Base-by-base conservation (phyloP, 2,113 vertebrate genomes). In the Epinephelus lanceolatus region DNA sequence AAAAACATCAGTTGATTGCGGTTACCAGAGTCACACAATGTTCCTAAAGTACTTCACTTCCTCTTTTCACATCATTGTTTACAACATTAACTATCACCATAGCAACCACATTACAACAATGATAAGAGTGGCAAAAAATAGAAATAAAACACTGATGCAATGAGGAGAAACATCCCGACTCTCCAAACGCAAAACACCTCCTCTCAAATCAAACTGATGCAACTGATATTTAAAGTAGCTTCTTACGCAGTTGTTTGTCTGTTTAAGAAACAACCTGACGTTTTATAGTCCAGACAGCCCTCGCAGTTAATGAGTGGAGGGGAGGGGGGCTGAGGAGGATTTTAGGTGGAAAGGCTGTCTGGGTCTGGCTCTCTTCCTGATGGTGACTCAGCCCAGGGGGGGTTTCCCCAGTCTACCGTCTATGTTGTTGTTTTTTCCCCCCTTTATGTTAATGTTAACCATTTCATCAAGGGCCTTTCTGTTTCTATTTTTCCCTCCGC, bases 331-430 rank as follows among this genome's bases (percentile, higher is more conserved):
- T 45, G 55, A 12, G 30, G 37, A 40, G 62, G 59, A 17, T 62
- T 84, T 81, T 63, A 81, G 66, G 45, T 89, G 65, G 67, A 78
- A 71, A 86, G 66, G 25, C 67, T 84, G 85, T 93, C 82, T 91
- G 86, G 66, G 91, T 91, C 86, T 91, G 89, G 82, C 78, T 78
- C 5, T 56, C 85, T 92, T 94, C 93, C 93, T 88, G 89, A 86
- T 55, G 37, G 45, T 90, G 88, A 90, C 83, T 90, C 88, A 91
- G 42, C 67, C 55, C 9, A 6, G 2, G 17, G 49, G 81, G 90
- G 90, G 73, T 30, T 91, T 88, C 86, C 90, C 88, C 84, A 78
- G 70, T 81, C 76, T 62, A 7, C 52, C 67, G 13, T 59, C 51
- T 19, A 49, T 78, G 40, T 71, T 80, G 57, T 56, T 65, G 63